Base-by-base conservation (phyloP, 2,888 invertebrate species). In the Pyralis farinalis region DNA sequence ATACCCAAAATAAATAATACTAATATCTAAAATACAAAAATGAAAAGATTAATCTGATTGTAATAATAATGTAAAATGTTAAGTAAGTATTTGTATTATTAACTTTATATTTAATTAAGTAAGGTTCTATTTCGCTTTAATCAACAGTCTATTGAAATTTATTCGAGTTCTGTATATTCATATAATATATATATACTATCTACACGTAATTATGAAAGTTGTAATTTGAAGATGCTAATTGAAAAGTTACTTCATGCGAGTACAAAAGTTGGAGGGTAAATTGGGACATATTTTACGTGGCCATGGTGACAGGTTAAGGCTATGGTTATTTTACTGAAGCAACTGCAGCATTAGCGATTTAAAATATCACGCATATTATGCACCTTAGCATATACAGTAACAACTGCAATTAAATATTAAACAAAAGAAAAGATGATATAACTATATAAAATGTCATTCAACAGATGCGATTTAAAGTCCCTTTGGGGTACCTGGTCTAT, bases 181-280 rank as follows among this genome's bases (percentile, higher is more conserved):
- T 8, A 37, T 34, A 42, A 34, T 30, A 42, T 42, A 33, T 37
- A 29, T 37, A 21, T 30, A 31, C 37, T 37, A 29, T 37, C 29
- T 30, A 31, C 31, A 12, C 31, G 22, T 12, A 31, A 37, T 37
- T 37, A 31, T 31, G 6, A 36, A 36, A 12, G 28, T 28, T 16
- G 16, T 16, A 36, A 37, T 34, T 42, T 37, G 22, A 38, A 38
- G 38, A 35, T 21, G 11, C 35, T 38, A 43, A 43, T 43, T 35
- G 35, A 36, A 43, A 40, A 43, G 38, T 38, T 43, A 43, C 38
- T 43, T 38, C 34, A 37, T 37, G 34, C 16, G 29, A 38, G 28
- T 22, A 37, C 30, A 12, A 28, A 43, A 43, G 38, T 43, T 43
- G 25, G 7, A 27, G 35, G 37, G 31, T 10, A 38, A 43, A 43